Base-by-base conservation (phyloP, 2,888 invertebrate genomes). In the Neelides folsomi region DNA sequence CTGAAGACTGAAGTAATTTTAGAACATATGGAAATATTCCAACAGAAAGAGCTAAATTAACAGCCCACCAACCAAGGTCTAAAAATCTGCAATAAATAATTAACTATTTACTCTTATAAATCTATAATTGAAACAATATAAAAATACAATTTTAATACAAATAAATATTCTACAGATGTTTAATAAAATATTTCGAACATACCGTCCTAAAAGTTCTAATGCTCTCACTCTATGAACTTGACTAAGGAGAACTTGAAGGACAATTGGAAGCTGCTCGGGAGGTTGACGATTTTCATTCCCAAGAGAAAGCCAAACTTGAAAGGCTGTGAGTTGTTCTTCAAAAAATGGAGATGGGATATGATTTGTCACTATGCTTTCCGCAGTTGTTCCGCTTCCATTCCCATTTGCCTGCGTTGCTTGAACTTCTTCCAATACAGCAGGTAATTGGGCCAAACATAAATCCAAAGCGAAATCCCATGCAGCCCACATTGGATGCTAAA, bases 1-100 rank as follows among this genome's bases (percentile, higher is more conserved):
- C 93, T 58, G 86, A 86, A 65, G 93, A 93, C 73, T 98, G 97
- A 65, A 98, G 76, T 64, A 99, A 74, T 73, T 95, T 95, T 51
- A 98, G 77, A 66, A 98, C 94, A 72, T 98, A 98, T 0, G 98
- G 98, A 72, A 97, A 98, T 69, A 98, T 97, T 64, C 98, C 97
- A 43, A 98, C 98, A 50, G 87, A 87, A 19, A 99, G 77, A 49
- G 95, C 94, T 62, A 93, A 76, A 71, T 89, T 89, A 42, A 97
- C 97, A 12, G 97, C 95, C 87, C 87, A 87, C 0, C 86, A 83
- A 41, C 98, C 98, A 56, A 97, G 78, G 72, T 98, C 93, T 54
- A 99, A 77, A 74, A 95, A 98, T 51, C 81, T 49, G 34, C 3
- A 45, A 43, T 27, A 27, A 27, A 27, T 5, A 27, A 27, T 27